A percentile compares a stretch with the other conserved stretches of the same genome.
Evolutionary conservation across 2,888 invertebrate genomes (phyloP).

Genomic region (Cerastoderma edule): DNA sequence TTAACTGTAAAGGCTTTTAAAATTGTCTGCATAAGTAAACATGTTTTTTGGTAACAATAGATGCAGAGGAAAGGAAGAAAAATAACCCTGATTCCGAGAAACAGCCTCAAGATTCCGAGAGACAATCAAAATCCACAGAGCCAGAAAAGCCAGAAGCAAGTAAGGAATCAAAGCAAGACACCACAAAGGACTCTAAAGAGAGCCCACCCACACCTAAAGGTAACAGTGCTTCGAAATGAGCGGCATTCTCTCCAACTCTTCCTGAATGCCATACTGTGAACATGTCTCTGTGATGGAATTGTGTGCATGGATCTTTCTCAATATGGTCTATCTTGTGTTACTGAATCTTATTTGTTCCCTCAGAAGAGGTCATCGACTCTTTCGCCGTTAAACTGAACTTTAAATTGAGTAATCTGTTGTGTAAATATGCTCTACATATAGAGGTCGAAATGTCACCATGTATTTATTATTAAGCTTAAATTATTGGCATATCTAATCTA

Average conservation of each 20-base stretch:
- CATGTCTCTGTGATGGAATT: conserved; percentile 23
- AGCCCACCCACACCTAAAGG: conserved; percentile 45
- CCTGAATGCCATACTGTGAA: conserved; percentile 10
- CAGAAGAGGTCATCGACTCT: no score
- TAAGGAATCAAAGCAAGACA: conserved; percentile 9
- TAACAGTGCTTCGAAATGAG: conserved; percentile 35
- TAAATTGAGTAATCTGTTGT: no score
- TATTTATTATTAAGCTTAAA: no score
- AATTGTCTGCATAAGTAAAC: neutral
- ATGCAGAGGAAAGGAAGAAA: conserved; percentile 56
- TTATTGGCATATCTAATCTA: no score
- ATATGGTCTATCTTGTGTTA: neutral
- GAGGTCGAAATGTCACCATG: no score
- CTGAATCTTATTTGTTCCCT: conserved; percentile 4
- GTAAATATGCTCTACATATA: no score
- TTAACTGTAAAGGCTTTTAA: no score
- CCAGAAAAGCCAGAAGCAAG: conserved; percentile 6
- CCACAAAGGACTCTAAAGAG: conserved; percentile 19
- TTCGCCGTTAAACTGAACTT: no score
- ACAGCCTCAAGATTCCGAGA: conserved; percentile 37
- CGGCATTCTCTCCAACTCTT: conserved; percentile 14
- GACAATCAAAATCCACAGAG: conserved; percentile 26
- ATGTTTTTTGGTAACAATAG: conserved; percentile 20
- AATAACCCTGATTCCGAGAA: conserved; percentile 40
- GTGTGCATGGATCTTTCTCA: conserved; percentile 18